Evolutionary conservation across 2,797 vertebrate species (phyloP).

Genomic region (Melanotaenia parkinsoni): DNA sequence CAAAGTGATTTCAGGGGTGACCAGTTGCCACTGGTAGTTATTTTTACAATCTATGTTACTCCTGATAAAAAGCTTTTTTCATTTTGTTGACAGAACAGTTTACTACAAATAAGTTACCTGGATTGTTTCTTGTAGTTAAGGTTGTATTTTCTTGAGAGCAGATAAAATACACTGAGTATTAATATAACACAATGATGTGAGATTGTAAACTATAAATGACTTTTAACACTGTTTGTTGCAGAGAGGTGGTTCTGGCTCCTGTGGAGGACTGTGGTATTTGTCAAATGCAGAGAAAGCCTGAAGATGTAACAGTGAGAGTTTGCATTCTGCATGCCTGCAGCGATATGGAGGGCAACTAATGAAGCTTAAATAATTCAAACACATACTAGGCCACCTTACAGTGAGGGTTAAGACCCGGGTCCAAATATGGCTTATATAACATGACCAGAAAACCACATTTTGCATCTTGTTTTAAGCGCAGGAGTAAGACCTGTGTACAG

Average conservation of each 20-base stretch:
- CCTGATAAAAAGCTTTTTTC: background rate
- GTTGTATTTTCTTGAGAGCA: background rate
- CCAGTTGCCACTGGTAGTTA: background rate
- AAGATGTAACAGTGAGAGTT: background rate
- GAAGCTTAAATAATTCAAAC: slow-evolving; percentile 46
- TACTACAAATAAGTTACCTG: background rate
- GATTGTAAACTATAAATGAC: background rate
- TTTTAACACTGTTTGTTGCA: background rate
- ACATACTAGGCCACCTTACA: slow-evolving; percentile 3
- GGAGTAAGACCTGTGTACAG: background rate
- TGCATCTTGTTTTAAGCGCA: background rate
- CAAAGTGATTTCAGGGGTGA: background rate
- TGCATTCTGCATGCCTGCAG: slow-evolving; percentile 13
- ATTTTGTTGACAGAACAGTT: background rate
- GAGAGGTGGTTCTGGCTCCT: background rate
- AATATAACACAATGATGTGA: background rate
- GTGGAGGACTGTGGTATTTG: background rate
- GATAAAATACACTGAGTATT: background rate
- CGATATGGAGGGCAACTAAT: slow-evolving; percentile 7
- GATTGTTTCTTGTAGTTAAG: background rate
- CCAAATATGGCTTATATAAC: slow-evolving; percentile 22
- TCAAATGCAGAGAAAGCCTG: background rate
- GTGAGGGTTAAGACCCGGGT: background rate
- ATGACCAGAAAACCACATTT: background rate
- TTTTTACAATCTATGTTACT: background rate